Percentiles rank a stretch among this genome's conserved stretches.
These are phyloP conservation scores for Aricia artaxerxes DNA, from an alignment of 2,888 invertebrate genomes.

Conservation along the genomic window DNA sequence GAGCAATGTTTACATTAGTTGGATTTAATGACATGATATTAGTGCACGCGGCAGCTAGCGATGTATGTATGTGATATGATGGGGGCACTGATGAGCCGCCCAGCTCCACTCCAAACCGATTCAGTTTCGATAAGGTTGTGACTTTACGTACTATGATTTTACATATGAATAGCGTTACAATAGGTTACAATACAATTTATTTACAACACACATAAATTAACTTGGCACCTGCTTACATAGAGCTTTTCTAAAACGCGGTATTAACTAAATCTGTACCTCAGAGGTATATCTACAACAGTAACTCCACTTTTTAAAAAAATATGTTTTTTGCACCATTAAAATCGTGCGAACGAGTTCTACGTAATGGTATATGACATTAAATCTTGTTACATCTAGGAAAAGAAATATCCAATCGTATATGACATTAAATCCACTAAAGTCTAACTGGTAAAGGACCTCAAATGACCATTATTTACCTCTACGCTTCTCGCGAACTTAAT, in stretches of 20 bases:
- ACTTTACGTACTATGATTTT: not conserved
- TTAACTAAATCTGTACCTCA: too few species aligned
- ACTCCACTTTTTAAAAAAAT: too few species aligned
- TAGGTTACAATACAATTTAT: not conserved
- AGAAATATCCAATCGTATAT: too few species aligned
- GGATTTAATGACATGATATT: not conserved
- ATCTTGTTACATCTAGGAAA: too few species aligned
- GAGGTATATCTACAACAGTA: too few species aligned
- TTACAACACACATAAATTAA: not conserved
- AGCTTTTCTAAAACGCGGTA: not conserved
- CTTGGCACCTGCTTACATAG: not conserved
- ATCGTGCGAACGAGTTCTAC: too few species aligned
- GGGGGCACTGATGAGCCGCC: not conserved
- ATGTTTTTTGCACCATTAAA: too few species aligned
- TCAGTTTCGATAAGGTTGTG: constrained; percentile 33
- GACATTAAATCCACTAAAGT: too few species aligned
- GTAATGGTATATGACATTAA: too few species aligned
- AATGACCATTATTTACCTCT: too few species aligned
- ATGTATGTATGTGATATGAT: constrained; percentile 11
- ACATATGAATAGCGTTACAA: not conserved
- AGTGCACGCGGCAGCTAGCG: not conserved
- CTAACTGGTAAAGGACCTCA: too few species aligned
- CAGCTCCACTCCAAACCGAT: constrained; percentile 23
- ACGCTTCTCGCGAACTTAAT: too few species aligned
- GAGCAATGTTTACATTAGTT: not conserved